Conservation (phyloP, 1,140 invertebrate genomes). For the Zaprionus davidi region DNA sequence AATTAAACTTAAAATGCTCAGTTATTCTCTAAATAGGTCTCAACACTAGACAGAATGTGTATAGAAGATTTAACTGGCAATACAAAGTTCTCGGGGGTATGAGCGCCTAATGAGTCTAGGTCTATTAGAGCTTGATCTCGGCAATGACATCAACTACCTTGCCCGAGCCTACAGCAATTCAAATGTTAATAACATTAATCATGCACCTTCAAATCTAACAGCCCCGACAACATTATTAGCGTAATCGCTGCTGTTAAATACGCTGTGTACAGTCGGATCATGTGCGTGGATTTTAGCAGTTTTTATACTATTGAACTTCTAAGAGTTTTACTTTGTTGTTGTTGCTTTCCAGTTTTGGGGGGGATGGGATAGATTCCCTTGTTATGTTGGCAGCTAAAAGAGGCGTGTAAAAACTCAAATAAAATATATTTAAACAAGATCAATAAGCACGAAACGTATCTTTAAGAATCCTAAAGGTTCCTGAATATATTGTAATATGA, state of each 20-base stretch:
- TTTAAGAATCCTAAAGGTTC: not conserved
- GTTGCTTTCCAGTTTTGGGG: too few species aligned
- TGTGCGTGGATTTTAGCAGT: constrained; percentile 10
- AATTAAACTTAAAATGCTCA: not conserved
- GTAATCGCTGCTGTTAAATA: constrained; percentile 42
- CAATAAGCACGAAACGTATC: too few species aligned
- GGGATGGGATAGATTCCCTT: too few species aligned
- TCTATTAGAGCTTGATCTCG: constrained; percentile 33
- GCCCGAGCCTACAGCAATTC: constrained; percentile 50
- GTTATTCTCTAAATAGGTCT: not conserved
- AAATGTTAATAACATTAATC: constrained; percentile 55
- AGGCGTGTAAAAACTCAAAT: not conserved
- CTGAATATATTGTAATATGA: not conserved
- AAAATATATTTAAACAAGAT: not conserved
- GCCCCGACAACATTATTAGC: constrained; percentile 39
- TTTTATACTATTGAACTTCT: not conserved
- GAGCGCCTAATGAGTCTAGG: constrained; percentile 38
- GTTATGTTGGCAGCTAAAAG: not conserved
- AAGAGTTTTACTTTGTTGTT: not conserved
- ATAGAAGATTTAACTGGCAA: not conserved
- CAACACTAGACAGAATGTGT: not conserved
- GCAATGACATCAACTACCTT: constrained; percentile 50
- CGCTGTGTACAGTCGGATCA: not conserved
- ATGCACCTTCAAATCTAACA: constrained; percentile 24
- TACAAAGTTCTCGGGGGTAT: not conserved